phyloP scores from a whole-genome alignment of 30 jellyfish, hydroid and myxozoan genomes.

The Pelagia noctiluca region DNA sequence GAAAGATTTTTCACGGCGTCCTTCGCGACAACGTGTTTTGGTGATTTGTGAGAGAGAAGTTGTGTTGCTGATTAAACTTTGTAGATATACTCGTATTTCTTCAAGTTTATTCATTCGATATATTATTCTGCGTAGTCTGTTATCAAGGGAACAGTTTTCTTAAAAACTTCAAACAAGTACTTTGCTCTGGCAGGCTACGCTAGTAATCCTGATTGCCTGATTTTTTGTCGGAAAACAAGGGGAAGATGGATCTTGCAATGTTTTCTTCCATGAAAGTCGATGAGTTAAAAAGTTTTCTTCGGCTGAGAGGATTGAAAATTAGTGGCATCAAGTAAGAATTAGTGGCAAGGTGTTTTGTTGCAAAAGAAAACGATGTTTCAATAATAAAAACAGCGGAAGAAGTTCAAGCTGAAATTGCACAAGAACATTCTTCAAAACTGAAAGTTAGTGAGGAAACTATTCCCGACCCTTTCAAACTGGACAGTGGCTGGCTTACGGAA shows the following conservation, averaged over 20 bases:
- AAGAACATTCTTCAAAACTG: background rate
- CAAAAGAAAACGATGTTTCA: background rate
- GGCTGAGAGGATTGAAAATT: conserved; percentile 5
- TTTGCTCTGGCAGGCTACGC: no score
- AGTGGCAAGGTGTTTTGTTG: background rate
- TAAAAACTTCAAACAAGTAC: no score
- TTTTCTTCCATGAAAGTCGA: background rate
- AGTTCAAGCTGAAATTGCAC: no score
- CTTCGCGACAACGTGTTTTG: conserved; percentile 1
- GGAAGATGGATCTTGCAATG: no score
- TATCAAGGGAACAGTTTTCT: no score
- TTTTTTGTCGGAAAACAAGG: no score
- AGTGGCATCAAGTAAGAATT: conserved; percentile 1
- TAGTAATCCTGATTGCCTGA: no score
- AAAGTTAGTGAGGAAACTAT: background rate
- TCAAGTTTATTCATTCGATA: conserved; percentile 1
- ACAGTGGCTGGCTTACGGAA: conserved; percentile 25
- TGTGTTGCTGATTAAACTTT: conserved; percentile 6
- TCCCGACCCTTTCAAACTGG: conserved; percentile 17
- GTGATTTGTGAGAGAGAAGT: conserved; percentile 2
- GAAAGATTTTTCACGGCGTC: conserved; percentile 2
- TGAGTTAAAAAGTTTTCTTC: background rate
- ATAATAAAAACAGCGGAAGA: background rate
- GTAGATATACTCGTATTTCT: no score
- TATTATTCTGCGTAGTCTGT: conserved; percentile 3